Evolutionary conservation across 2,888 invertebrate genomes (phyloP), one percentile per base, ranked within the genome.

Genomic region (Dusona sp.): DNA sequence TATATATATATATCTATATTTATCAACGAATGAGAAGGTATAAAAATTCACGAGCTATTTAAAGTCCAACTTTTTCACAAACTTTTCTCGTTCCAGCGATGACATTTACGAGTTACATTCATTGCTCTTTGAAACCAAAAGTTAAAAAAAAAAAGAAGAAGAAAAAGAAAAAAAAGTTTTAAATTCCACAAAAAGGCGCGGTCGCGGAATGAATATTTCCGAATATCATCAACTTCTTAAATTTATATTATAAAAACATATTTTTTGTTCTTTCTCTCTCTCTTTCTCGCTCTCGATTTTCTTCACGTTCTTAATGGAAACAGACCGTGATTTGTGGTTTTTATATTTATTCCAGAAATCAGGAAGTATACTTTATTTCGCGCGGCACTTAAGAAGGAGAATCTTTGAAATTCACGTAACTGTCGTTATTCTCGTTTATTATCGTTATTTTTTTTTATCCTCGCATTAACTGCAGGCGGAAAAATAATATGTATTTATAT

Each of bases 361-460:
- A 16, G 13, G 2, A 38, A 74, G 36, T 72, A 54, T 33, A 11
- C 11, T 33, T 45, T 19, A 7, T 36, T 36, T 88, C 88, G 86
- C 38, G 57, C 38, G 25, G 16, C 38, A 25, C 33, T 38, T 25
- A 22, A 6, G 7, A 22, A 6, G 7, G 38, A 57, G 73, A 57
- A 57, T 74, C 57, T 57, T 36, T 38, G 7, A 74, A 54, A 38
- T 36, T 87, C 91, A 89, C 91, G 91, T 92, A 91, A 91, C 82
- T n/a, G n/a, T 79, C 86, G 90, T 91, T 92, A 92, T 92, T 92
- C 91, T 91, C 89, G 91, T 89, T 61, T 13, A 61, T 29, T 13
- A 48, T 48, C 11, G 11, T 89, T 89, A 79, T 79, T 85, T 88
- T 90, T 91, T 85, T 89, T 90, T 90, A 92, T 92, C 91, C 89